Percentiles rank a stretch among this genome's conserved stretches.
These are phyloP conservation scores for Drosophila erecta DNA, from an alignment of 1,140 invertebrate species.

Conservation along the genomic window DNA sequence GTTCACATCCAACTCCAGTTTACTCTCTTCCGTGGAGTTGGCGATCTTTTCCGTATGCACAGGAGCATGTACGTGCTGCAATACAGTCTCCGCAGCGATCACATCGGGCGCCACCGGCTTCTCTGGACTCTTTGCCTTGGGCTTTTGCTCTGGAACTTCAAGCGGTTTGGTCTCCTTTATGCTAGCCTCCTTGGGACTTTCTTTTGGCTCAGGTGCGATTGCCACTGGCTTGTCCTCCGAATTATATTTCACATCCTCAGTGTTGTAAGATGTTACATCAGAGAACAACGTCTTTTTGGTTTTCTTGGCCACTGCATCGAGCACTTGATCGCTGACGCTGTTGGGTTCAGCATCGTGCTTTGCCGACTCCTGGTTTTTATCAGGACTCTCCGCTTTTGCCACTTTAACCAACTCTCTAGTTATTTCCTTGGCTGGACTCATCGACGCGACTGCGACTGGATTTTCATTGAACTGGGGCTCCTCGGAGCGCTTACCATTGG, in stretches of 20 bases:
- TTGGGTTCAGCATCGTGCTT: slow-evolving; percentile 32
- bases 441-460: slow-evolving; percentile 1
- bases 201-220: slow-evolving; percentile 4
- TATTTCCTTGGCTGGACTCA: slow-evolving; percentile 5
- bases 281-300: slow-evolving; percentile 75
- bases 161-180: slow-evolving; percentile 16
- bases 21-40: slow-evolving; percentile 4
- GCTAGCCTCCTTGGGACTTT: slow-evolving; percentile 2
- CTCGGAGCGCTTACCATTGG: slow-evolving; percentile 64
- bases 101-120: background rate
- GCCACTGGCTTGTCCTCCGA: slow-evolving; percentile 5
- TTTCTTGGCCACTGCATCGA: slow-evolving; percentile 77
- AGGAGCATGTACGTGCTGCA: background rate
- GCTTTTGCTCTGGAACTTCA: slow-evolving; percentile 16
- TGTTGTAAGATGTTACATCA: slow-evolving; percentile 41
- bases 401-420: slow-evolving; percentile 13
- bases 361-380: background rate
- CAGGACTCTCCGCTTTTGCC: slow-evolving; percentile 3
- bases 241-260: slow-evolving; percentile 29
- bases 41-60: background rate
- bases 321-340: slow-evolving; percentile 65
- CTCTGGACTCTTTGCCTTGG: slow-evolving; percentile 26
- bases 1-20: slow-evolving; percentile 31
- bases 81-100: background rate
- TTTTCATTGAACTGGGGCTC: slow-evolving; percentile 33